A percentile compares a stretch with the other conserved stretches of the same genome.
Conservation (phyloP, 2,113 vertebrate genomes). For the Coptodon bakossiorum region DNA sequence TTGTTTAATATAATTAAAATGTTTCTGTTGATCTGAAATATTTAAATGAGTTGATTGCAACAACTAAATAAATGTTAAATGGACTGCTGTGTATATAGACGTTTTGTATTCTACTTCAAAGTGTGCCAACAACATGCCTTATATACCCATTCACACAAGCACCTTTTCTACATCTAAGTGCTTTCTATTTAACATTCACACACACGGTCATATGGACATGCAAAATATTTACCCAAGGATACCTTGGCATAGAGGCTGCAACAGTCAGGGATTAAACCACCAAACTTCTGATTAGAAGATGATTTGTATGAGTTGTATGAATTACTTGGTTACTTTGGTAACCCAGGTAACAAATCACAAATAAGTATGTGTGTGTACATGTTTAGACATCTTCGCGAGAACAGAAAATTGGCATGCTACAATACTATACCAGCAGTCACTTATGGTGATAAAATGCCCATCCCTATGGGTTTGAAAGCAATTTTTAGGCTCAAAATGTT, state of each 20-base stretch:
- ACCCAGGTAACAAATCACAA: too few relatives aligned
- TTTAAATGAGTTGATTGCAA: neutral
- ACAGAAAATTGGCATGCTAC: neutral
- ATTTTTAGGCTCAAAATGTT: neutral
- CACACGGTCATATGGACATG: too few relatives aligned
- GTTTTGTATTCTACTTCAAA: neutral
- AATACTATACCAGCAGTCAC: neutral
- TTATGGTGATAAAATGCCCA: neutral
- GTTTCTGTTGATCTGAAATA: neutral
- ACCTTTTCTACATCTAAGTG: too few relatives aligned
- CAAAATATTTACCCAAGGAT: too few relatives aligned
- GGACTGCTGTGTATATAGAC: neutral
- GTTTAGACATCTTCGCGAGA: neutral
- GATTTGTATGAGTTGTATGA: too few relatives aligned
- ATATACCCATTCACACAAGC: too few relatives aligned
- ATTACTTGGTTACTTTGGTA: too few relatives aligned
- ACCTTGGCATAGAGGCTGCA: too few relatives aligned
- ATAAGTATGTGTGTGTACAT: neutral
- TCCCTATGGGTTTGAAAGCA: neutral
- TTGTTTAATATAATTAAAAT: neutral
- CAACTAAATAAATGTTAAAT: neutral
- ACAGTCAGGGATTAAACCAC: too few relatives aligned
- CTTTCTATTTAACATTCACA: too few relatives aligned
- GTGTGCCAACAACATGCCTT: too few relatives aligned
- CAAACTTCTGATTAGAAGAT: too few relatives aligned